Base-by-base conservation (phyloP, 92 coral and sea anemone species). In the Epizoanthus fatuus region DNA sequence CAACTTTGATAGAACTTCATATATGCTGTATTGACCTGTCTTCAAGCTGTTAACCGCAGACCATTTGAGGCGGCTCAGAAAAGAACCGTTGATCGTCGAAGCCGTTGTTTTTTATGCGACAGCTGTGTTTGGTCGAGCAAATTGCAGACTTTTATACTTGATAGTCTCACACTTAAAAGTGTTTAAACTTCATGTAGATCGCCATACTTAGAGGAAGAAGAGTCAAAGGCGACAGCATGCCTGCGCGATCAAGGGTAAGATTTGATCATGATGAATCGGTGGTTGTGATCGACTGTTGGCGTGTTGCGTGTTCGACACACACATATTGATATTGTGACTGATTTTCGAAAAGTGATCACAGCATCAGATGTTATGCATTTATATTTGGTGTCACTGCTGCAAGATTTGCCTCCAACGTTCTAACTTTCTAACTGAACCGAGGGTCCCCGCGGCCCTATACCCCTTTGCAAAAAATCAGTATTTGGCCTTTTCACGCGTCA, bases 241-340 rank as follows among this genome's bases (percentile, higher is more conserved):
- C 81, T 20, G 12, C n/a, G 69, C 81, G 81, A 58, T 75, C 68
- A 57, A 57, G 81, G 81, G 81, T 75, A 75, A 75, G 81, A 35
- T 67, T 66, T 39, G n/a, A 45, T 40, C 9, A 62, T 62, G 35
- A 5, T 62, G 53, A 49, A 49, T 49, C 53, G 53, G 53, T 49
- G 5, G 35, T 10, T 49, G 53, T 49, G 53, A 49, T 49, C 53
- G 53, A 49, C 53, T n/a, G n/a, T n/a, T n/a, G n/a, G n/a, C n/a
- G n/a, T 12, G 35, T 49, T 49, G 14, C 3, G 11, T 8, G 53
- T 8, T 49, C 53, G 53, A 49, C 53, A 49, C 11, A 1, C 35
- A 29, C 35, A 29, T 29, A 29, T 0, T 29, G 1, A 10, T 49
- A 7, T 49, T 49, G 11, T 49, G 3, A 49, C 11, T 49, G 53